Evolutionary conservation across 2,888 invertebrate species (phyloP), one percentile per base, ranked within the genome.

Genomic region (Sminthurinus aureus): DNA sequence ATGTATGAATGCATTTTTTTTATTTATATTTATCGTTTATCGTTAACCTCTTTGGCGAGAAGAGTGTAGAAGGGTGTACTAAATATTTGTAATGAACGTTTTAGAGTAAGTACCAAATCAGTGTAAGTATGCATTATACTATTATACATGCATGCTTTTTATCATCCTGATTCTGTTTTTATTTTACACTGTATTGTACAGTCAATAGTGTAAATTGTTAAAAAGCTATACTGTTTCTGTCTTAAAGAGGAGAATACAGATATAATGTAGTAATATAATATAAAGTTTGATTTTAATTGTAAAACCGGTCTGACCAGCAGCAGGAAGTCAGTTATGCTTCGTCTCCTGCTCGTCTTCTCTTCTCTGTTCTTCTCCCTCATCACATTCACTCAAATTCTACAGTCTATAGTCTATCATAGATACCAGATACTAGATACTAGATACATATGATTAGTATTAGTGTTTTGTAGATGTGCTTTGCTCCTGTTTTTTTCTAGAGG

Each of bases 231-330:
- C 38, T 58, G 18, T 58, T 13, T 15, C 58, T 58, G 15, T 58
- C 18, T 58, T 13, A 15, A 24, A 26, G 71, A 71, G 71, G 26
- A 71, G 22, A 24, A 38, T 38, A 38, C 38, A 38, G 3, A 6
- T 38, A 38, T n/a, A 38, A 38, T 1, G 38, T n/a, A n/a, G n/a
- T n/a, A n/a, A n/a, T n/a, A n/a, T n/a, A n/a, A n/a, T n/a, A 38
- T 38, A 38, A 38, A 38, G 38, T 38, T 38, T 38, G 38, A 71
- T 26, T 24, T 22, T 71, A 71, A 71, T 58, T 58, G 58, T 58
- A 71, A 71, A 71, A 71, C 71, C 71, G 71, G 71, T 71, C 71
- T 71, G 26, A 71, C 71, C 71, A 71, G 71, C 71, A 22, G 71
- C 71, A 22, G 71, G 71, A 71, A 71, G 71, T 71, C 13, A 24